Base-by-base conservation (phyloP, 2,113 vertebrate genomes). In the Tautogolabrus adspersus region DNA sequence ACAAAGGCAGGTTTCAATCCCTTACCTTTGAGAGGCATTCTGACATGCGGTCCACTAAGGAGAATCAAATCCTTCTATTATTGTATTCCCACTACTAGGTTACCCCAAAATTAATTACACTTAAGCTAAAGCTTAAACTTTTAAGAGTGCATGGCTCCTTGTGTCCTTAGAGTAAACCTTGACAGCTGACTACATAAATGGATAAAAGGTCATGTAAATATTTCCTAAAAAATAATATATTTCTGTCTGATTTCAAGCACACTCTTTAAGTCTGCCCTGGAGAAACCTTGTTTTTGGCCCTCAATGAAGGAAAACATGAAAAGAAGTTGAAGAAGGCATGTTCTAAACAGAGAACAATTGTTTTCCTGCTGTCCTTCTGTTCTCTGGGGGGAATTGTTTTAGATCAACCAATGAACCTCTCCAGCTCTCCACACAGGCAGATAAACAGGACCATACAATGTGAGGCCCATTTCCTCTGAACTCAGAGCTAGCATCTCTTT, bases 361-460 rank as follows among this genome's bases (percentile, higher is more conserved):
- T 74, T 65, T 83, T 77, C 82, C 82, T 49, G 71, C 57, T 58
- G 64, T 73, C 60, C 56, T 40, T 83, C 56, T 83, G 73, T 83
- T 88, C 76, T 75, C 69, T 55, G 64, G 79, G 47, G 16, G 68
- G 72, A 79, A 76, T 49, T 6, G 30, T 71, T 82, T 83, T 57
- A 71, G 60, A 49, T 19, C 47, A 49, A 49, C 47, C 15, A 18
- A 18, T 18, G 47, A 49, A 49, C 18, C 7, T 49, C 47, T 49
- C 3, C 47, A 46, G 26, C 37, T 73, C 51, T 65, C 42, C 38
- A 11, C 42, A 74, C n/a, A 71, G 72, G 10, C 30, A 19, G 12
- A 47, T 89, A 93, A 93, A 93, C 91, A 91, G 90, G 88, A 93
- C 88, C 74, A 59, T 42, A 55, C 59, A 79, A n/a, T 51, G 57